Percentiles rank a stretch among this genome's conserved stretches.
These are phyloP conservation scores for Malacoraja senta DNA, from an alignment of 2,797 vertebrate genomes.

Conservation along the genomic window DNA sequence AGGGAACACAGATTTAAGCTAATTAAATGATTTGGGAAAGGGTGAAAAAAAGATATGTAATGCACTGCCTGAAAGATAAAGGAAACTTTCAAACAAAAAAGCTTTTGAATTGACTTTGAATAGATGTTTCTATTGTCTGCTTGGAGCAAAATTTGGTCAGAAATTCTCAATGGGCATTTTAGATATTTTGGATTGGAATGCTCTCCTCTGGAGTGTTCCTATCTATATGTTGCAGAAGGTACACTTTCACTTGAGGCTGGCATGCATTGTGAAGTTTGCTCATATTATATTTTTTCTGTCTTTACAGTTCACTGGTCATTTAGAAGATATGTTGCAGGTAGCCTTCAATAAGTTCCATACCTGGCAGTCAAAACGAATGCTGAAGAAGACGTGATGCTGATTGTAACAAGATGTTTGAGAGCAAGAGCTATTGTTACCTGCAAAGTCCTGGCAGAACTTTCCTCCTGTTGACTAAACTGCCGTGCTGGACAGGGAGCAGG, in stretches of 20 bases:
- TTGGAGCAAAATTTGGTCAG: neutral
- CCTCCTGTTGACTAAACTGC: slow-evolving; percentile 50
- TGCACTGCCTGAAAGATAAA: neutral
- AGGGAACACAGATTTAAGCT: neutral
- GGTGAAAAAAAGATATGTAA: neutral
- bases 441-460: slow-evolving; percentile 54
- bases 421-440: slow-evolving; percentile 49
- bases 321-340: slow-evolving; percentile 93
- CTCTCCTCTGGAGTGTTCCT: neutral
- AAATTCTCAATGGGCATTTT: neutral
- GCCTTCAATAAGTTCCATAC: slow-evolving; percentile 92
- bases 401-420: slow-evolving; percentile 43
- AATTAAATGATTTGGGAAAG: neutral
- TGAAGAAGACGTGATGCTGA: slow-evolving; percentile 84
- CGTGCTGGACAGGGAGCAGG: slow-evolving; percentile 52
- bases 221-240: slow-evolving; percentile 14
- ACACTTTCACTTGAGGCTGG: neutral
- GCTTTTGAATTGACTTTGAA: neutral
- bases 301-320: slow-evolving; percentile 79
- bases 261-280: neutral
- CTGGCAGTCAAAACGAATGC: slow-evolving; percentile 90
- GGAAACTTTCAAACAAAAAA: neutral
- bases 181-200: neutral
- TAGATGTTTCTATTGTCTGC: neutral
- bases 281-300: slow-evolving; percentile 34